These are phyloP conservation scores for Hemaris fuciformis DNA, from an alignment of 2,888 invertebrate species.

Conservation along the genomic window DNA sequence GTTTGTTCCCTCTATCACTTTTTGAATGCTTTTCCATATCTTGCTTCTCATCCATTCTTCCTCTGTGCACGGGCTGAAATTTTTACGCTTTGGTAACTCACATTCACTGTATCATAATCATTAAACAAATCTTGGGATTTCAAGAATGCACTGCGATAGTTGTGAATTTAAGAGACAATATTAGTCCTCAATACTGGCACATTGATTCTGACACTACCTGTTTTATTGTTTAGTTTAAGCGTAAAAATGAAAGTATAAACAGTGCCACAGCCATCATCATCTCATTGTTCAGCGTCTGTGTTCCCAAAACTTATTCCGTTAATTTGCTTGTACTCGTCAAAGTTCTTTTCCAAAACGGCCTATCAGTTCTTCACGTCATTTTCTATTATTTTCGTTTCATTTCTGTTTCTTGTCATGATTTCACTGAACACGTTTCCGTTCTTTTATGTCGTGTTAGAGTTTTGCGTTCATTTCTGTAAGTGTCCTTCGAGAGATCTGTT, in stretches of 20 bases:
- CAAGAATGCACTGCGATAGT: conserved; percentile 66
- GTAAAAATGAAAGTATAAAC: conserved; percentile 38
- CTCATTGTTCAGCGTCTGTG: conserved; percentile 61
- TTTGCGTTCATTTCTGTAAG: conserved; percentile 65
- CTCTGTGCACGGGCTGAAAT: conserved; percentile 78
- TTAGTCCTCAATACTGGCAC: conserved; percentile 55
- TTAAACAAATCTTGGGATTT: conserved; percentile 57
- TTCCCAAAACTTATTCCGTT: conserved; percentile 61
- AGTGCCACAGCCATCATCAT: conserved; percentile 65
- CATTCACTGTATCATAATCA: conserved; percentile 76
- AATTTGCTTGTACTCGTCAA: conserved; percentile 71
- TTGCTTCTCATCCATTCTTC: conserved; percentile 77
- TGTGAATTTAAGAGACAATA: conserved; percentile 33
- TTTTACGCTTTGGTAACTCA: conserved; percentile 73
- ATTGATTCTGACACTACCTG: conserved; percentile 42
- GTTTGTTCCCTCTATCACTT: conserved; percentile 68
- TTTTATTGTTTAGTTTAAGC: conserved; percentile 49
- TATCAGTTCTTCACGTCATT: conserved; percentile 77
- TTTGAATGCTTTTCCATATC: conserved; percentile 77
- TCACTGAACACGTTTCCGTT: conserved; percentile 58
- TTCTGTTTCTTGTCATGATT: conserved; percentile 66
- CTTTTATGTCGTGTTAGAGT: conserved; percentile 45
- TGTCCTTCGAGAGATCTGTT: conserved; percentile 82
- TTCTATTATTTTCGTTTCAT: conserved; percentile 62
- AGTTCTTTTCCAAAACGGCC: conserved; percentile 82